Conservation (phyloP, 2,888 invertebrate species). For the Megamerina dolium region DNA sequence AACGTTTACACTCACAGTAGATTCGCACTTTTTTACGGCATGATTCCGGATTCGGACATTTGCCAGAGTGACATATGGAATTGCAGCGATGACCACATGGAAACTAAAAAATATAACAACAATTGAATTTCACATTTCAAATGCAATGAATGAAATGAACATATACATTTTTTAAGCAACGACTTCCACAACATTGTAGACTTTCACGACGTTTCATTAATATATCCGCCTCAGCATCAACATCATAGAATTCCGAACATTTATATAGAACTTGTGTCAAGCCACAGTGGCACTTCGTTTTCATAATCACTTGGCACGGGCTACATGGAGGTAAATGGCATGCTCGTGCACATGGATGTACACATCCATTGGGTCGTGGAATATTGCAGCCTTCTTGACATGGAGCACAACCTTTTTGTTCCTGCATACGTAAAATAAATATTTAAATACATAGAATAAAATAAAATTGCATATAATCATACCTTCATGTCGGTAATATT, state of each 20-base stretch:
- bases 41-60: slow-evolving; percentile 59
- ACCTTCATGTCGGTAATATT: slow-evolving; percentile 50
- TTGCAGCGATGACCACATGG: slow-evolving; percentile 79
- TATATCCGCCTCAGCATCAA: slow-evolving; percentile 50
- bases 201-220: slow-evolving; percentile 34
- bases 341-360: slow-evolving; percentile 63
- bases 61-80: slow-evolving; percentile 66
- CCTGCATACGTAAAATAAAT: slow-evolving; percentile 33
- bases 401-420: slow-evolving; percentile 53
- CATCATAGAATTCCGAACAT: slow-evolving; percentile 62
- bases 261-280: slow-evolving; percentile 67
- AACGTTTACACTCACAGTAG: slow-evolving; percentile 69
- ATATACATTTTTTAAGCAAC: slow-evolving; percentile 72
- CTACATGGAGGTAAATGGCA: slow-evolving; percentile 73
- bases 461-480: no score
- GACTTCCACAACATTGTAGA: slow-evolving; percentile 64
- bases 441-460: not conserved
- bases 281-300: slow-evolving; percentile 76
- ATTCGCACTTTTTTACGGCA: slow-evolving; percentile 78
- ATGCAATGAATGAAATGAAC: slow-evolving; percentile 1
- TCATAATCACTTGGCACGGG: slow-evolving; percentile 65
- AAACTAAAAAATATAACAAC: slow-evolving; percentile 53
- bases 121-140: not conserved
- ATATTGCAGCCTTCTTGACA: slow-evolving; percentile 59
- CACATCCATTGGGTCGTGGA: slow-evolving; percentile 67